Percentiles rank a stretch among this genome's conserved stretches.
Evolutionary conservation across 1,140 invertebrate genomes (phyloP).

Genomic region (Panagrolaimus sp.): DNA sequence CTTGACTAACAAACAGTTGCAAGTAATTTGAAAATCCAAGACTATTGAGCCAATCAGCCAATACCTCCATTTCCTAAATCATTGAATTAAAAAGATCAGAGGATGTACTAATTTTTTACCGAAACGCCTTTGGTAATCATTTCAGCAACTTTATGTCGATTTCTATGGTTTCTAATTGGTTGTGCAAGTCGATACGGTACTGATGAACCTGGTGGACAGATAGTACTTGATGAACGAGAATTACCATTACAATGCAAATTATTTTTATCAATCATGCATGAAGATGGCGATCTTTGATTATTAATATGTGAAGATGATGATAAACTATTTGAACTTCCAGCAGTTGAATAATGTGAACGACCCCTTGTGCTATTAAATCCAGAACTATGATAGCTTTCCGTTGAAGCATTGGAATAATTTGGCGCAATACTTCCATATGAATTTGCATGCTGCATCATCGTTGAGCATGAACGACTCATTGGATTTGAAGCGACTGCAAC

Average conservation of each 20-base stretch:
- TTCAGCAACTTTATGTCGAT: conserved; percentile 61
- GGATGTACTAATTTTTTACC: too few relatives aligned
- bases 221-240: not conserved
- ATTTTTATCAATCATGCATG: not conserved
- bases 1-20: conserved; percentile 81
- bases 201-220: not conserved
- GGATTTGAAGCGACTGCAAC: conserved; percentile 9
- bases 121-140: conserved; percentile 64
- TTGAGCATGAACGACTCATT: conserved; percentile 11
- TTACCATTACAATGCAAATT: too few relatives aligned
- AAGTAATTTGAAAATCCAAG: conserved; percentile 94
- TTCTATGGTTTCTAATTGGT: not conserved
- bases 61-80: conserved; percentile 77
- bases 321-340: too few relatives aligned
- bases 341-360: not conserved
- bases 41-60: conserved; percentile 86
- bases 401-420: not conserved
- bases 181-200: conserved; percentile 1
- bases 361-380: not conserved
- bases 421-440: conserved; percentile 5
- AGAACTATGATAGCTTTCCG: not conserved
- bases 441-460: conserved; percentile 9
- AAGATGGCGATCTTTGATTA: conserved; percentile 2
- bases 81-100: not conserved
- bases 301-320: not conserved